Percentiles rank a stretch among this genome's conserved stretches.
Conservation (phyloP, 2,113 vertebrate species). For the Oncorhynchus masou region DNA sequence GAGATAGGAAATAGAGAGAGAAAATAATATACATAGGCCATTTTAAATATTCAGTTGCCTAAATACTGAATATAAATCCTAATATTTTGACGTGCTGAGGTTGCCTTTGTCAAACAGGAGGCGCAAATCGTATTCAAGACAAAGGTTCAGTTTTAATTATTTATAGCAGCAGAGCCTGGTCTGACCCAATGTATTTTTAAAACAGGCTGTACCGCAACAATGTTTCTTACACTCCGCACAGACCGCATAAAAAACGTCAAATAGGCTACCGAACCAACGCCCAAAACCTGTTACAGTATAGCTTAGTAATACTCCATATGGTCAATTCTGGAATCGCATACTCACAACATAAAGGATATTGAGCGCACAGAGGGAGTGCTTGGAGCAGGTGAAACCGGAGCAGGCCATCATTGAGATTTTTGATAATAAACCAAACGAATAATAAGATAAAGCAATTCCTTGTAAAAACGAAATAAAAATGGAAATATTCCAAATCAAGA, state of each 20-base stretch:
- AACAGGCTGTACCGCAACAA: not conserved
- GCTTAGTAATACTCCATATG: constrained; percentile 47
- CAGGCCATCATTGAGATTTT: constrained; percentile 58
- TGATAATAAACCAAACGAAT: not conserved
- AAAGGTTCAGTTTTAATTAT: constrained; percentile 53
- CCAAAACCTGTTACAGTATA: constrained; percentile 15
- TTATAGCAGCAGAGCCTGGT: constrained; percentile 22
- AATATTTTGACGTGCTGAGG: not conserved
- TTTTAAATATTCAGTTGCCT: not conserved
- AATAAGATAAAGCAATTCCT: not conserved
- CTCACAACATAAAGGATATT: constrained; percentile 78
- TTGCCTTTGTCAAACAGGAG: not conserved
- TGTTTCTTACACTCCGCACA: not conserved
- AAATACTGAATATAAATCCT: not conserved
- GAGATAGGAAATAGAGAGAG: not conserved
- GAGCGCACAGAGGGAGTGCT: constrained; percentile 70
- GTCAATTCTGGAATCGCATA: constrained; percentile 26
- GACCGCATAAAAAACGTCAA: not conserved
- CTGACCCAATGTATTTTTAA: constrained; percentile 11
- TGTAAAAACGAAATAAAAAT: not conserved
- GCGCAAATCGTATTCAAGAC: constrained; percentile 33
- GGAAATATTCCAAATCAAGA: not conserved
- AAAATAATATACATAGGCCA: constrained; percentile 17
- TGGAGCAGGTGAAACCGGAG: constrained; percentile 74
- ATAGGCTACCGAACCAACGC: not conserved